phyloP scores from a whole-genome alignment of 2,888 invertebrate species.

The Acanthosepion esculentum region DNA sequence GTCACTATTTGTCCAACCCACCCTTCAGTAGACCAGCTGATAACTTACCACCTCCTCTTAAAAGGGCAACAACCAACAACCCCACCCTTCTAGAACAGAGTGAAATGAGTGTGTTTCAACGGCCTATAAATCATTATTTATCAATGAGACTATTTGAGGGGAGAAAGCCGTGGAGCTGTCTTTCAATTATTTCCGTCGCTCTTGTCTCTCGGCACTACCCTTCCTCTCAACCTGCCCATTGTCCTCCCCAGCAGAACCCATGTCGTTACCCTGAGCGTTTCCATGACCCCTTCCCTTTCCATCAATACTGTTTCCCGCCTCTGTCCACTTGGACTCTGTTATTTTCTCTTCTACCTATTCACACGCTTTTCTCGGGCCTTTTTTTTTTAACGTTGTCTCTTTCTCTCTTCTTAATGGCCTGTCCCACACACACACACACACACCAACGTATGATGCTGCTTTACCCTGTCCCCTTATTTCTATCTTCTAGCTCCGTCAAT shows the following conservation, averaged over 20 bases:
- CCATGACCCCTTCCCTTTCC: neutral
- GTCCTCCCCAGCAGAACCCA: neutral
- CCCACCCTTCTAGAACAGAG: neutral
- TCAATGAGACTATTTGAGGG: neutral
- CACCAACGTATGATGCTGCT: too few relatives aligned
- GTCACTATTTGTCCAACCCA: neutral
- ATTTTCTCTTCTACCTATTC: neutral
- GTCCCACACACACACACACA: too few relatives aligned
- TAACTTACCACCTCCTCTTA: neutral
- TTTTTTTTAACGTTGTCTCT: neutral
- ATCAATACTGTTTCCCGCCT: neutral
- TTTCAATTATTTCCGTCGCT: neutral
- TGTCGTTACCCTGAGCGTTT: neutral
- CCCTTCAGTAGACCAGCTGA: neutral
- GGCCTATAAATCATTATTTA: conserved; percentile 22
- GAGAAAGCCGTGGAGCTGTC: neutral
- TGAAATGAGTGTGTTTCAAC: neutral
- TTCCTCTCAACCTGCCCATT: neutral
- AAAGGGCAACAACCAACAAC: neutral
- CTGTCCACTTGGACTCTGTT: neutral
- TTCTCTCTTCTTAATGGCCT: neutral
- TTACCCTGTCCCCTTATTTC: neutral
- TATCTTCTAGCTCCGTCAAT: neutral
- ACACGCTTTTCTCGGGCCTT: neutral
- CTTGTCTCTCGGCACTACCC: neutral